Conservation (phyloP, 1,140 invertebrate species). For the Polypedilum vanderplanki region DNA sequence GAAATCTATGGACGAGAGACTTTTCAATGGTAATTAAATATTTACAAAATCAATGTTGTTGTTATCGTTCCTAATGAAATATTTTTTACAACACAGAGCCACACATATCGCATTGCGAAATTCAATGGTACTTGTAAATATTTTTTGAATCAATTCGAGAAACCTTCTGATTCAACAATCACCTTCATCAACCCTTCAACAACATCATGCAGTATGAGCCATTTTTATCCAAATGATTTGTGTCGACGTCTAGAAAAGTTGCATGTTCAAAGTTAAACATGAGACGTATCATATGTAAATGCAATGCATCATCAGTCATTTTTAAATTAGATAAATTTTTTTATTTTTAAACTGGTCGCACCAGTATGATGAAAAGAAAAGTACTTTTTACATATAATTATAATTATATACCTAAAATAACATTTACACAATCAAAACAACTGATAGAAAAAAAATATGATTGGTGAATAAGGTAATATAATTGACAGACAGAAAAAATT, state of each 20-base stretch:
- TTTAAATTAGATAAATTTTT: conserved; percentile 20
- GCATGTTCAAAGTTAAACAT: conserved; percentile 21
- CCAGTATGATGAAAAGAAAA: not conserved
- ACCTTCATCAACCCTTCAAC: not conserved
- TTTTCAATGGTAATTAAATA: conserved; percentile 58
- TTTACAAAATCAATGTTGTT: not conserved
- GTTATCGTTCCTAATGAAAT: not conserved
- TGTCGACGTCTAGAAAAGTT: conserved; percentile 10
- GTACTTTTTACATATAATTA: conserved; percentile 7
- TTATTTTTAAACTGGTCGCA: not conserved
- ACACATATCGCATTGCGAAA: not conserved
- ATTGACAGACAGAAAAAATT: too few relatives aligned
- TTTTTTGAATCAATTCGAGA: not conserved
- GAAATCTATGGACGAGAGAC: conserved; percentile 67
- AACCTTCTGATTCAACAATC: not conserved
- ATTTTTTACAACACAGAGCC: not conserved
- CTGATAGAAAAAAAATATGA: too few relatives aligned
- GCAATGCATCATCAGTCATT: conserved; percentile 11
- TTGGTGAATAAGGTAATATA: too few relatives aligned
- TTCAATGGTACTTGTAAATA: conserved; percentile 9
- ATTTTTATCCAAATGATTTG: not conserved
- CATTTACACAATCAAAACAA: too few relatives aligned
- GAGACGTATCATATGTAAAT: not conserved
- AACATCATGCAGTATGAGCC: conserved; percentile 4
- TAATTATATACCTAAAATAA: too few relatives aligned